phyloP scores from a whole-genome alignment of 1,140 invertebrate genomes.

The Apis florea region DNA sequence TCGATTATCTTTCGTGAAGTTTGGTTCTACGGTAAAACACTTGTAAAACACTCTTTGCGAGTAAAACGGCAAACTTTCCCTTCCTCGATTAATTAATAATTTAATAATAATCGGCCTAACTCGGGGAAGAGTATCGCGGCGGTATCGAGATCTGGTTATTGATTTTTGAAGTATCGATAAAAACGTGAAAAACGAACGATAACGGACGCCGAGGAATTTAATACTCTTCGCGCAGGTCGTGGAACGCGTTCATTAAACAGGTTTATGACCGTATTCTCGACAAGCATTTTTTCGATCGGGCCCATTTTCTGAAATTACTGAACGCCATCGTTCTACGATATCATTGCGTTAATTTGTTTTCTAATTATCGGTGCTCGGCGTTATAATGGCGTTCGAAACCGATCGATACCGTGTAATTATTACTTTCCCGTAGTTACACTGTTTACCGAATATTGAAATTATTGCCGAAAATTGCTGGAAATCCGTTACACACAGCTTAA shows the following conservation, averaged over 20 bases:
- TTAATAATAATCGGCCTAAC: not conserved
- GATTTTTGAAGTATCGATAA: not conserved
- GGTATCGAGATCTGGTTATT: not conserved
- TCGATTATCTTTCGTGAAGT: not conserved
- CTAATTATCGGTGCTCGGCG: not conserved
- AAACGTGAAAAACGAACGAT: not conserved
- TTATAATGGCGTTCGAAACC: no score
- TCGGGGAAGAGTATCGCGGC: not conserved
- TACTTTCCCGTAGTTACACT: no score
- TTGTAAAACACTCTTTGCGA: not conserved
- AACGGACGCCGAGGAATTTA: constrained; percentile 5
- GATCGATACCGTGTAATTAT: not conserved
- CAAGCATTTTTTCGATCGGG: not conserved
- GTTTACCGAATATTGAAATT: no score
- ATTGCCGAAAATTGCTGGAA: no score
- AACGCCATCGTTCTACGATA: not conserved
- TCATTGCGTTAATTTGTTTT: not conserved
- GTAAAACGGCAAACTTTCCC: no score
- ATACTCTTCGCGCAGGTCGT: not conserved
- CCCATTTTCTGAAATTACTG: not conserved
- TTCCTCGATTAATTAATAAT: constrained; percentile 1
- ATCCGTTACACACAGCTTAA: no score
- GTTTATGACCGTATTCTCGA: not conserved
- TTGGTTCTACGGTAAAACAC: not conserved
- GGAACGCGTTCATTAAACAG: constrained; percentile 6